Percentiles rank a stretch among this genome's conserved stretches.
phyloP scores from a whole-genome alignment of 2,888 invertebrate species.

The Corythucha ciliata region DNA sequence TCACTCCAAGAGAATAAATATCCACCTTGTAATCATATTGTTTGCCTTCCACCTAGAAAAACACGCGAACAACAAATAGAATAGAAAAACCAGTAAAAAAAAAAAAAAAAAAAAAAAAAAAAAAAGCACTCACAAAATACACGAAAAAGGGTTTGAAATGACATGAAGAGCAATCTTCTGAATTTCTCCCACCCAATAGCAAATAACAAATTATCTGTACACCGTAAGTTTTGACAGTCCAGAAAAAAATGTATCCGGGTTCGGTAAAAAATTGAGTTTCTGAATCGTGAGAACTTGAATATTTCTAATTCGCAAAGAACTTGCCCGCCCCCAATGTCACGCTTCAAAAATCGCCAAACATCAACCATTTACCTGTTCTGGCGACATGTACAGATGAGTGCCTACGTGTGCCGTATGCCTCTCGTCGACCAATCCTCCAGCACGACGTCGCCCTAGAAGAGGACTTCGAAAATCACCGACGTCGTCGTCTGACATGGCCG shows the following conservation, averaged over 20 bases:
- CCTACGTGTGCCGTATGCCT: slow-evolving; percentile 58
- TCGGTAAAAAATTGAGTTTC: too few species aligned
- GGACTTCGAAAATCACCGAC: slow-evolving; percentile 32
- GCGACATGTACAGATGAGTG: slow-evolving; percentile 95
- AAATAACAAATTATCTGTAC: too few species aligned
- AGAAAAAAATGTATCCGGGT: too few species aligned
- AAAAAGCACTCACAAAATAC: not conserved
- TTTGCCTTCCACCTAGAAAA: slow-evolving; percentile 48
- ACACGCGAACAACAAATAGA: not conserved
- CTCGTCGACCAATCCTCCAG: slow-evolving; percentile 36
- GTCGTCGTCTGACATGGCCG: slow-evolving; percentile 65
- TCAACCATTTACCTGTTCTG: slow-evolving; percentile 83
- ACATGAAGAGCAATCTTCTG: too few species aligned
- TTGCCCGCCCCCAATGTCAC: too few species aligned
- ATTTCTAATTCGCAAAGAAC: too few species aligned
- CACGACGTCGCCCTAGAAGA: slow-evolving; percentile 14
- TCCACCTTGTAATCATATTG: slow-evolving; percentile 86
- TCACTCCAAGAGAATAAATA: slow-evolving; percentile 87
- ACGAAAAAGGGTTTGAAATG: too few species aligned
- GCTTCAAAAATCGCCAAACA: too few species aligned
- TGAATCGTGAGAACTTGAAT: too few species aligned
- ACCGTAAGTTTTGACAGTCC: too few species aligned
- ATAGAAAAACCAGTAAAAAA: not conserved
- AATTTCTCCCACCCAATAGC: too few species aligned
- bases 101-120: not conserved